These are phyloP conservation scores for Platalea minor DNA, from an alignment of 2,797 vertebrate genomes.

Conservation along the genomic window DNA sequence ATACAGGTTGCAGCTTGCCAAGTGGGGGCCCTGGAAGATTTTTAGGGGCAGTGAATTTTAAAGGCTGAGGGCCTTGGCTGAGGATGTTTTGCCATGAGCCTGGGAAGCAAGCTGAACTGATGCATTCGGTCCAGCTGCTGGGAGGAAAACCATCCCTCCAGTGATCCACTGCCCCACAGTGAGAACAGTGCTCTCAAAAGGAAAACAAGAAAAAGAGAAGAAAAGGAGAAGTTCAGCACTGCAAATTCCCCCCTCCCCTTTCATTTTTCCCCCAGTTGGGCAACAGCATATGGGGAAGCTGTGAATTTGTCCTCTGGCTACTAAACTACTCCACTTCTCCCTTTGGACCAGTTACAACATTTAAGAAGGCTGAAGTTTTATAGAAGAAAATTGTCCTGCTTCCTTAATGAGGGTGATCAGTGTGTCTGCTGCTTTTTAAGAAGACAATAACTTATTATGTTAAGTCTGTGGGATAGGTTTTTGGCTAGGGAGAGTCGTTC, in stretches of 20 bases:
- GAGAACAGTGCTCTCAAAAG: neutral
- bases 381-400: neutral
- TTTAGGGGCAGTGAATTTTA: neutral
- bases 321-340: neutral
- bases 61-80: neutral
- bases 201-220: neutral
- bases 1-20: neutral
- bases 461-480: neutral
- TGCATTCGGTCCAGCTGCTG: neutral
- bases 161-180: neutral
- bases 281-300: neutral
- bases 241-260: neutral
- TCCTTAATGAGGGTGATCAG: neutral
- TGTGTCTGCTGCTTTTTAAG: slow-evolving; percentile 7
- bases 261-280: neutral
- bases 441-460: slow-evolving; percentile 30
- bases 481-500: neutral
- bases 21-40: neutral
- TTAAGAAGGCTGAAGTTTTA: neutral
- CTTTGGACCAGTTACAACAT: neutral
- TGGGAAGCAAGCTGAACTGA: neutral
- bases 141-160: neutral
- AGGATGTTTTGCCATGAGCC: neutral
- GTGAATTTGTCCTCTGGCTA: slow-evolving; percentile 18
- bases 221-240: neutral